A percentile compares a stretch with the other conserved stretches of the same genome.
Evolutionary conservation across 2,113 vertebrate genomes (phyloP).

Genomic region (Carassius gibelio): DNA sequence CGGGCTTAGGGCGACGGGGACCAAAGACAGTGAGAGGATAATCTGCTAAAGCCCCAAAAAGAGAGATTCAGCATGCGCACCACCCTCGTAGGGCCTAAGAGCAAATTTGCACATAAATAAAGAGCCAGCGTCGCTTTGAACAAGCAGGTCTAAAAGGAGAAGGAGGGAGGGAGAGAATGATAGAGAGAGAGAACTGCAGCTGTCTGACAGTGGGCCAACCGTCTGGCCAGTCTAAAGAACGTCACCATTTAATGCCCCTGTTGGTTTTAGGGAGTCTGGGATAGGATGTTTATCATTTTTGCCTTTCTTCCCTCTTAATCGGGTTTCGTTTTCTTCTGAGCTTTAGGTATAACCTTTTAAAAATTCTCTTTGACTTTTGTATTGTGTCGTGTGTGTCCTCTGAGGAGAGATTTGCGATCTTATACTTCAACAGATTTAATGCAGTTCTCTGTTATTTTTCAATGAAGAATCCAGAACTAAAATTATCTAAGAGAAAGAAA

Average conservation of each 20-base stretch:
- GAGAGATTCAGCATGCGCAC: constrained; percentile 77
- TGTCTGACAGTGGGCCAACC: constrained; percentile 63
- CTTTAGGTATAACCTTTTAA: neutral
- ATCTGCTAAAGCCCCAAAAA: constrained; percentile 88
- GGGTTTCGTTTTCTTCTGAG: neutral
- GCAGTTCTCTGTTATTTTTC: neutral
- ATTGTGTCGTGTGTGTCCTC: neutral
- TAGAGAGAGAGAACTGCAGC: constrained; percentile 65
- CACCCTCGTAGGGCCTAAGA: constrained; percentile 81
- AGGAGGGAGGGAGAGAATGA: constrained; percentile 38
- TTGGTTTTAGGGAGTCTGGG: constrained; percentile 31
- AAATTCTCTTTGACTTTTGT: constrained; percentile 8
- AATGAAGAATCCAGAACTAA: neutral
- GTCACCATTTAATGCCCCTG: constrained; percentile 20
- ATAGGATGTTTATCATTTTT: constrained; percentile 70
- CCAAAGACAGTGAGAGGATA: constrained; percentile 81
- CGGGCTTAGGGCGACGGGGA: constrained; percentile 81
- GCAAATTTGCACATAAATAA: constrained; percentile 90
- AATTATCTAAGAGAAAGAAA: too few relatives aligned
- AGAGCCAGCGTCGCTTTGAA: constrained; percentile 82
- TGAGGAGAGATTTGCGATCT: neutral
- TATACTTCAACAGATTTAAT: neutral
- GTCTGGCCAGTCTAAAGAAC: constrained; percentile 46
- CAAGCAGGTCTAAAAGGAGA: constrained; percentile 73
- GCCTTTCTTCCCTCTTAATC: constrained; percentile 41